Evolutionary conservation across 2,888 invertebrate species (phyloP).

Genomic region (Dasypogon diadema): DNA sequence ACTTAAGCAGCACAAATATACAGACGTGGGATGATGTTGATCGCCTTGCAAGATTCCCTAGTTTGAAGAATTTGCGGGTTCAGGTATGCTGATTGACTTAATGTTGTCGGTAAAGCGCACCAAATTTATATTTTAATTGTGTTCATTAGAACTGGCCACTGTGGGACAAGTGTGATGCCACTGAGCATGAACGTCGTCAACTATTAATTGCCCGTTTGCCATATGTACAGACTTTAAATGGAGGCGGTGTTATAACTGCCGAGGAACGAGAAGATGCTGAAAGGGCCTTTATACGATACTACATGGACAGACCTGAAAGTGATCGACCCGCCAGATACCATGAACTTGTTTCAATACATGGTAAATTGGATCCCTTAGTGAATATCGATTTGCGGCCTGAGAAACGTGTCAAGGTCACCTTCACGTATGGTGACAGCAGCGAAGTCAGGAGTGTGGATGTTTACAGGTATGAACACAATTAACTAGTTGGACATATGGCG

Average conservation of each 20-base stretch:
- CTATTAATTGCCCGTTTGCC: constrained; percentile 89
- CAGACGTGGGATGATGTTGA: constrained; percentile 92
- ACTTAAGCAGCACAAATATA: constrained; percentile 86
- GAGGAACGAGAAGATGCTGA: constrained; percentile 94
- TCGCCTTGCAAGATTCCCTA: constrained; percentile 84
- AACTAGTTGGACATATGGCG: not conserved
- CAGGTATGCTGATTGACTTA: constrained; percentile 71
- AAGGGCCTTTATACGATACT: constrained; percentile 91
- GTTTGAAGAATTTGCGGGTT: constrained; percentile 85
- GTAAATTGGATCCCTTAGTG: constrained; percentile 89
- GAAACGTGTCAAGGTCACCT: constrained; percentile 86
- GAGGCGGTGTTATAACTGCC: constrained; percentile 84
- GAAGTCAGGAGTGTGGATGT: constrained; percentile 83
- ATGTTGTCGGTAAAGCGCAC: too few relatives aligned
- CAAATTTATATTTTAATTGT: too few relatives aligned
- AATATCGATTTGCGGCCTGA: constrained; percentile 89
- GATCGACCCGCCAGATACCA: constrained; percentile 82
- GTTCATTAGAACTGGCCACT: constrained; percentile 73
- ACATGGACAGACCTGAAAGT: constrained; percentile 88
- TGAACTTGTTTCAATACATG: constrained; percentile 86
- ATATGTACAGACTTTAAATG: constrained; percentile 87
- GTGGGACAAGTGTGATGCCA: constrained; percentile 84
- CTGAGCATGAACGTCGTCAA: constrained; percentile 89
- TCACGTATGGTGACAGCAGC: constrained; percentile 82
- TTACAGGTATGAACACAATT: constrained; percentile 69